A percentile compares a stretch with the other conserved stretches of the same genome.
phyloP scores from a whole-genome alignment of 2,113 vertebrate genomes.

The Ivindomyrus marchei region DNA sequence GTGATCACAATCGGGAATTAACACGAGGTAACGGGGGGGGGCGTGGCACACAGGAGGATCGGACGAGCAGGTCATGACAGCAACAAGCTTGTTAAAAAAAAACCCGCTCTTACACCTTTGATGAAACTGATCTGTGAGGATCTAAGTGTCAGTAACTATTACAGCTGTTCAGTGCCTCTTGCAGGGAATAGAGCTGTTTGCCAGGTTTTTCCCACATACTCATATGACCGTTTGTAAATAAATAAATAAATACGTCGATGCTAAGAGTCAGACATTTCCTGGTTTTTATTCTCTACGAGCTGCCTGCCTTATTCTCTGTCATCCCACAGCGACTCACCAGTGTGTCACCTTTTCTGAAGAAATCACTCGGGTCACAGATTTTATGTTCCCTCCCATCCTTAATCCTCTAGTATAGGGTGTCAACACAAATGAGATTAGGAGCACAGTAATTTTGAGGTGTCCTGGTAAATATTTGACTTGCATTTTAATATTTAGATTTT shows the following conservation, averaged over 20 bases:
- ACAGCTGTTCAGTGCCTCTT: neutral
- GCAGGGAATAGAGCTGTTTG: too few relatives aligned
- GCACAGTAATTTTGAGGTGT: neutral
- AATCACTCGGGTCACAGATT: neutral
- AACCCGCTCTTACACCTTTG: neutral
- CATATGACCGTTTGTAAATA: too few relatives aligned
- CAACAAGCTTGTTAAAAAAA: too few relatives aligned
- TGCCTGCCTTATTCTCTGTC: neutral
- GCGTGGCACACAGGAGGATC: too few relatives aligned
- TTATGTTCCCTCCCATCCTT: neutral
- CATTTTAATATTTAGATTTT: neutral
- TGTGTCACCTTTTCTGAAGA: neutral
- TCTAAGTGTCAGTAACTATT: too few relatives aligned
- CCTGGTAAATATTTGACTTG: neutral
- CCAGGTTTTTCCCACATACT: too few relatives aligned
- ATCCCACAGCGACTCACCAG: neutral
- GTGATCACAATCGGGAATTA: too few relatives aligned
- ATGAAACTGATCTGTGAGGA: neutral
- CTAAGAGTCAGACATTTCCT: neutral
- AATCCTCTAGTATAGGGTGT: neutral
- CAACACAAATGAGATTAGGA: neutral
- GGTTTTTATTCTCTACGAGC: neutral
- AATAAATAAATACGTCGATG: too few relatives aligned
- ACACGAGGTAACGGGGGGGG: too few relatives aligned
- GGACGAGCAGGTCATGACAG: too few relatives aligned